These are phyloP conservation scores for human DNA, from an alignment of 2,113 vertebrate species.

Conservation along the genomic window GRCh38 chr4:8822001-8822500, in stretches of 20 bases:
- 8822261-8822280: too few species aligned
- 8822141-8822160: neutral
- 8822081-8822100: neutral
- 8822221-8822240: neutral
- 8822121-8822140: neutral
- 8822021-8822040: neutral
- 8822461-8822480: neutral
- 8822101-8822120: neutral
- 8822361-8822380: neutral
- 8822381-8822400: neutral
- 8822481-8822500: neutral
- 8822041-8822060: too few species aligned
- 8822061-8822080: neutral
- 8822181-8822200: neutral
- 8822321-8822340: fast-evolving
- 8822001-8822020: neutral
- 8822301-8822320: fast-evolving
- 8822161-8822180: neutral
- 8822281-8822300: neutral
- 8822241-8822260: neutral
- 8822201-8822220: neutral
- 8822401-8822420: neutral
- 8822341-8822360: neutral
- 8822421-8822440: neutral
- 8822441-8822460: neutral